These are phyloP conservation scores for Blastobasis lacticolella DNA, from an alignment of 2,888 invertebrate genomes.

Conservation along the genomic window DNA sequence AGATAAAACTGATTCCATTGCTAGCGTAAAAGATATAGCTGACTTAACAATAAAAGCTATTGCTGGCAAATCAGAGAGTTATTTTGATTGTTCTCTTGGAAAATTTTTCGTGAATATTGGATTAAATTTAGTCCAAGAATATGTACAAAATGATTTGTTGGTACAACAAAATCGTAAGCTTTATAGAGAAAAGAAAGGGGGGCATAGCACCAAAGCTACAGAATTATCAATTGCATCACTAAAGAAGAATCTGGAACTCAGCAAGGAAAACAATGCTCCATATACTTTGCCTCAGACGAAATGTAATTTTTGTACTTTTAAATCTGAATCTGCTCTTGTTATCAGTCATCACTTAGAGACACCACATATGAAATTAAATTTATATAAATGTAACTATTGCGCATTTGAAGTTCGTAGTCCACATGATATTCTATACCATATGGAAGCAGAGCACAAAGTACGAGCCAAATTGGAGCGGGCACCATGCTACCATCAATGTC, in stretches of 20 bases:
- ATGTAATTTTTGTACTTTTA: slow-evolving; percentile 92
- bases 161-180: slow-evolving; percentile 90
- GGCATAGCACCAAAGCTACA: slow-evolving; percentile 78
- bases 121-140: slow-evolving; percentile 91
- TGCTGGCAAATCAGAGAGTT: slow-evolving; percentile 75
- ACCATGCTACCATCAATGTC: slow-evolving; percentile 91
- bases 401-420: slow-evolving; percentile 86
- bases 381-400: slow-evolving; percentile 91
- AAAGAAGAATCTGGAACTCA: slow-evolving; percentile 88
- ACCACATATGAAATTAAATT: slow-evolving; percentile 91
- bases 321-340: slow-evolving; percentile 87
- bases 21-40: slow-evolving; percentile 64
- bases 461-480: slow-evolving; percentile 89
- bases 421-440: slow-evolving; percentile 91
- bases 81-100: slow-evolving; percentile 90
- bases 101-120: slow-evolving; percentile 95
- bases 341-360: slow-evolving; percentile 92
- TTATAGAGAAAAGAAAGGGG: slow-evolving; percentile 77
- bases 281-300: slow-evolving; percentile 84
- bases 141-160: slow-evolving; percentile 93
- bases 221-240: slow-evolving; percentile 87
- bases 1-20: slow-evolving; percentile 67
- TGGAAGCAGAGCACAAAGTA: slow-evolving; percentile 91
- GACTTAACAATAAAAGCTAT: slow-evolving; percentile 41
- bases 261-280: slow-evolving; percentile 88